A percentile compares a stretch with the other conserved stretches of the same genome.
phyloP scores from a whole-genome alignment of 2,797 vertebrate genomes.

The Heterohyrax brucei region DNA sequence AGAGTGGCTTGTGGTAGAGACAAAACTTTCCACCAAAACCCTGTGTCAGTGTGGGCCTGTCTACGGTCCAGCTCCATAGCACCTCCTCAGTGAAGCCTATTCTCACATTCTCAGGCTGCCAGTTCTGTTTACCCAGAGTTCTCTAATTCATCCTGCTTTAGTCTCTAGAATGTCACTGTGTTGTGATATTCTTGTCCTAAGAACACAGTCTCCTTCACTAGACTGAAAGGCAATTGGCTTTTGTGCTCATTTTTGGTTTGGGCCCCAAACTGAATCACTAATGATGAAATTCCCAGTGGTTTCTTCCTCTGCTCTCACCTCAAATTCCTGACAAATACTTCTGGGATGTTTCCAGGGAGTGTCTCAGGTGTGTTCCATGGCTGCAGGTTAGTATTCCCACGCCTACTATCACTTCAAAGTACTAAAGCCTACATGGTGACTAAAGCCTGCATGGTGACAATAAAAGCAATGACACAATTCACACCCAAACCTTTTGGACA shows the following conservation, averaged over 20 bases:
- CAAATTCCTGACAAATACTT: neutral
- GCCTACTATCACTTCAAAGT: neutral
- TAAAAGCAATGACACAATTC: neutral
- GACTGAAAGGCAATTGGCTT: neutral
- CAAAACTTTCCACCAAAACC: neutral
- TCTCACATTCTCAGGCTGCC: neutral
- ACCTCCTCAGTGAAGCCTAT: neutral
- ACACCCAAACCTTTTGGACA: no score
- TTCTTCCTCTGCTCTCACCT: neutral
- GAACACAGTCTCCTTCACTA: neutral
- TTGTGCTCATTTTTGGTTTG: neutral
- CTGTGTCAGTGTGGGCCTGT: rapidly evolving
- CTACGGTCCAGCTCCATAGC: neutral
- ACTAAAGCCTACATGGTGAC: neutral
- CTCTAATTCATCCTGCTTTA: neutral
- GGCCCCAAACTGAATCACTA: neutral
- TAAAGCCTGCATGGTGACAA: neutral
- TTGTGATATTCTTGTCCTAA: neutral
- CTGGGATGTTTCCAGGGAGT: neutral
- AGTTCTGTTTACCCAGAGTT: neutral
- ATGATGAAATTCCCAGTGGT: neutral
- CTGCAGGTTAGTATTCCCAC: neutral
- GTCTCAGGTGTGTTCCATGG: rapidly evolving
- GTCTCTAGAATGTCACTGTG: rapidly evolving
- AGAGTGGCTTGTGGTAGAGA: neutral